Conservation (phyloP, 2,888 invertebrate genomes). For the Labia minor region DNA sequence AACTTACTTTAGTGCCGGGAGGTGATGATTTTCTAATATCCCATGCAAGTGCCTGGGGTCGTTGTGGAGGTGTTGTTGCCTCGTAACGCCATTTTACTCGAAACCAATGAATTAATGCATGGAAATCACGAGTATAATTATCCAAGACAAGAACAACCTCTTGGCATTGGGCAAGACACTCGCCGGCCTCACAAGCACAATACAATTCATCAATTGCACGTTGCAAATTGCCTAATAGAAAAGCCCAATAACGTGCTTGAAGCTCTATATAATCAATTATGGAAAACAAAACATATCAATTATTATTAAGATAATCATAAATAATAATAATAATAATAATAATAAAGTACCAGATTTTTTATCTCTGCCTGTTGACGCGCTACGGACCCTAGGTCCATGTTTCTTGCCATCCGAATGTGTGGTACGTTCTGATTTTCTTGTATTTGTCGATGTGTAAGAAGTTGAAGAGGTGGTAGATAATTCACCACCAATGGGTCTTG, state of each 20-base stretch:
- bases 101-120: constrained; percentile 86
- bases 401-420: constrained; percentile 24
- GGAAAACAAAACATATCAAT: constrained; percentile 14
- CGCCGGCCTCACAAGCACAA: constrained; percentile 89
- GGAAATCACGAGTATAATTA: constrained; percentile 88
- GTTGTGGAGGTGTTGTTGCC: constrained; percentile 68
- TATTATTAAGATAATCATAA: neutral
- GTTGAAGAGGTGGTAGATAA: neutral
- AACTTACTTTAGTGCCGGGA: constrained; percentile 16
- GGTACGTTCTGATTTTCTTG: constrained; percentile 20
- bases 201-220: constrained; percentile 91
- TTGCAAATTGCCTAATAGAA: constrained; percentile 86
- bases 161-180: constrained; percentile 86
- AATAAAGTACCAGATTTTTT: constrained; percentile 53
- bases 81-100: constrained; percentile 89
- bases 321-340: constrained; percentile 15
- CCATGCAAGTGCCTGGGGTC: constrained; percentile 88
- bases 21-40: constrained; percentile 85
- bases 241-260: constrained; percentile 88
- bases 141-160: constrained; percentile 91
- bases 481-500: constrained; percentile 22
- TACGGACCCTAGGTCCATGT: constrained; percentile 54
- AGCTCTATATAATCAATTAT: constrained; percentile 48
- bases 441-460: neutral
- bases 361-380: constrained; percentile 77